phyloP scores from a whole-genome alignment of 1,140 invertebrate genomes.

The Cotesia chilonis region DNA sequence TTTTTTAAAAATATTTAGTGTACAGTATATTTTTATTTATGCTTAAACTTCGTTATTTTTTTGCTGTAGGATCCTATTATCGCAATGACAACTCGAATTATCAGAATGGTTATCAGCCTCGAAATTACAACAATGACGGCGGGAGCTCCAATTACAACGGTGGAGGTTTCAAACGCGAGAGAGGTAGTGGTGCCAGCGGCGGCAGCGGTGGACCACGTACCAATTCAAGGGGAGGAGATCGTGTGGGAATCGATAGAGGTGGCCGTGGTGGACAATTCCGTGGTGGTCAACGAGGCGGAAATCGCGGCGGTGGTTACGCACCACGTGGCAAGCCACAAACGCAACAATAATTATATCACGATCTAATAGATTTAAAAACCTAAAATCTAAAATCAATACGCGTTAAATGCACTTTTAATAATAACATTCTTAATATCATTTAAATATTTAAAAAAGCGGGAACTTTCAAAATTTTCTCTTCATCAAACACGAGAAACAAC shows the following conservation, averaged over 20 bases:
- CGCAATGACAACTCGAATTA: slow-evolving; percentile 57
- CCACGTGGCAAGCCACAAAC: slow-evolving; percentile 52
- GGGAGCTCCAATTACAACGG: slow-evolving; percentile 48
- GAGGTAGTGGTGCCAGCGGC: slow-evolving; percentile 31
- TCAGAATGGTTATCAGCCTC: slow-evolving; percentile 61
- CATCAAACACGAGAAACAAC: neutral
- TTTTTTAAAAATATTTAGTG: slow-evolving; percentile 5
- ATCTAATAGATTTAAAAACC: slow-evolving; percentile 40
- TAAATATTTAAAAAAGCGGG: slow-evolving; percentile 5
- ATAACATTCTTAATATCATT: slow-evolving; percentile 10
- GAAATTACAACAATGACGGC: slow-evolving; percentile 55
- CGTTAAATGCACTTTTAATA: slow-evolving; percentile 24
- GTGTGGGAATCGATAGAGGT: slow-evolving; percentile 44
- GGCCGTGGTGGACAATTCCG: slow-evolving; percentile 55
- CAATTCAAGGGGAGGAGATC: slow-evolving; percentile 39
- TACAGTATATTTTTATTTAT: slow-evolving; percentile 5
- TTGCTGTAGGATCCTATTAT: slow-evolving; percentile 54
- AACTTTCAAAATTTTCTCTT: neutral
- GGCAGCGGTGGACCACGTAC: slow-evolving; percentile 35
- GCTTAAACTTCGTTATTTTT: neutral
- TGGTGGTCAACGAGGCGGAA: slow-evolving; percentile 50
- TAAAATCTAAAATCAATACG: slow-evolving; percentile 9
- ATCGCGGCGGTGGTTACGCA: slow-evolving; percentile 46
- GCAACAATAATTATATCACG: slow-evolving; percentile 48
- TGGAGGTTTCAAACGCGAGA: slow-evolving; percentile 41